These are phyloP conservation scores for Drosophila rhopaloa DNA, from an alignment of 1,140 invertebrate genomes.

Conservation along the genomic window DNA sequence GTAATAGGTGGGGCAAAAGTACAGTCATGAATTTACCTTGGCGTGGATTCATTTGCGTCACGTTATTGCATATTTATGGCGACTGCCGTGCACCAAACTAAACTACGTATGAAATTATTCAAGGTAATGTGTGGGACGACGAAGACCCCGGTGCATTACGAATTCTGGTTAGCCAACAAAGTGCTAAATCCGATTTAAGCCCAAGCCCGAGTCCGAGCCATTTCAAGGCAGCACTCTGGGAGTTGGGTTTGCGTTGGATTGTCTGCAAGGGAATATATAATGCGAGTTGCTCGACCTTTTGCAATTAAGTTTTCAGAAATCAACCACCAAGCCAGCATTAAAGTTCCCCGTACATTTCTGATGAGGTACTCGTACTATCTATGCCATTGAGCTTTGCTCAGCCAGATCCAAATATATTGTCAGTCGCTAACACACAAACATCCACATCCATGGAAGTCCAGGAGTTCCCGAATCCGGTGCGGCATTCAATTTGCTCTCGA, in stretches of 20 bases:
- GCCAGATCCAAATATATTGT: conserved; percentile 17
- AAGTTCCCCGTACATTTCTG: conserved; percentile 43
- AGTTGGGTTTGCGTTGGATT: not conserved
- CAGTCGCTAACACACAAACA: conserved; percentile 10
- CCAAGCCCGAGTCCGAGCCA: conserved; percentile 15
- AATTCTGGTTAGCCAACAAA: conserved; percentile 63
- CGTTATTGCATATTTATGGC: conserved; percentile 65
- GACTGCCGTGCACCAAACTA: conserved; percentile 27
- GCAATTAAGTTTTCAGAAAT: conserved; percentile 60
- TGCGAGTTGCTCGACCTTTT: conserved; percentile 45
- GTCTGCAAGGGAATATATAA: conserved; percentile 56
- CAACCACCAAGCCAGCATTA: conserved; percentile 40
- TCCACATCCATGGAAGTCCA: not conserved
- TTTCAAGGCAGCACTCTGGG: conserved; percentile 10
- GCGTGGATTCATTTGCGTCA: conserved; percentile 41
- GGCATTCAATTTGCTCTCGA: conserved; percentile 42
- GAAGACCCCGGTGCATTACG: conserved; percentile 38
- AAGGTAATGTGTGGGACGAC: conserved; percentile 49
- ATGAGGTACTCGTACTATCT: conserved; percentile 24
- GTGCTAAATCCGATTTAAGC: conserved; percentile 77
- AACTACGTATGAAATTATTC: conserved; percentile 61
- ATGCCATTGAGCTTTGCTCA: not conserved
- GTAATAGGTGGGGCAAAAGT: not conserved
- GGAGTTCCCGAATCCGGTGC: conserved; percentile 2
- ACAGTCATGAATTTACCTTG: conserved; percentile 34